These are phyloP conservation scores for Strix uralensis DNA, from an alignment of 2,113 vertebrate species.

Conservation along the genomic window DNA sequence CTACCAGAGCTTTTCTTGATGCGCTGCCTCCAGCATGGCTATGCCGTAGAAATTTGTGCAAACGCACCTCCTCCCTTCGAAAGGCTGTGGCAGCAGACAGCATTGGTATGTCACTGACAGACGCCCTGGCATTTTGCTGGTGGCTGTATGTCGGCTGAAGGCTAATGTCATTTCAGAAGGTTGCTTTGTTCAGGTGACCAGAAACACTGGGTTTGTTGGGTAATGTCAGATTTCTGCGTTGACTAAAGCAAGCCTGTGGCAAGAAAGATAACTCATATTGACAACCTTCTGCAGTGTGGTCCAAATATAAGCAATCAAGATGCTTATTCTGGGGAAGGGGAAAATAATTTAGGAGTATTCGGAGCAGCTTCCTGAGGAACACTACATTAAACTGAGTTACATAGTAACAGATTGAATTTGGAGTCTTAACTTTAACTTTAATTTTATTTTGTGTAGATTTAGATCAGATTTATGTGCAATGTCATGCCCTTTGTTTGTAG, in stretches of 20 bases:
- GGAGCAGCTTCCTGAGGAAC: conserved; percentile 44
- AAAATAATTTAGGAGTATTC: conserved; percentile 44
- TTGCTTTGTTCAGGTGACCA: conserved; percentile 44
- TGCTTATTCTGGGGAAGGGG: conserved; percentile 27
- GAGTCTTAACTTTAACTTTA: conserved; percentile 47
- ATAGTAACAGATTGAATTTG: conserved; percentile 52
- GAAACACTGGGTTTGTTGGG: neutral
- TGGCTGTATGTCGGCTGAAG: neutral
- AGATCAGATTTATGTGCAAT: conserved; percentile 41
- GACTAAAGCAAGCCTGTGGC: conserved; percentile 1
- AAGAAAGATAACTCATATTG: conserved; percentile 30
- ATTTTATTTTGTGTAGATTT: conserved; percentile 54
- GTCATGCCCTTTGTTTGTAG: conserved; percentile 13
- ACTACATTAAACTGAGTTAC: conserved; percentile 47
- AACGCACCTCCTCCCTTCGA: neutral
- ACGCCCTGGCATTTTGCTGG: conserved; percentile 23
- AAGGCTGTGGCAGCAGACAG: neutral
- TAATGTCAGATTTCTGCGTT: neutral
- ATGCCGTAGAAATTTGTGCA: neutral
- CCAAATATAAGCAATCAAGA: conserved; percentile 9
- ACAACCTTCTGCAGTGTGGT: conserved; percentile 3
- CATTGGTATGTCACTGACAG: neutral
- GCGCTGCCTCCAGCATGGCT: neutral
- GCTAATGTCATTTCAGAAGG: conserved; percentile 25
- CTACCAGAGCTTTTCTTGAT: neutral